Percentiles rank a stretch among this genome's conserved stretches.
These are phyloP conservation scores for Dendroctonus valens DNA, from an alignment of 1,140 invertebrate species.

Conservation along the genomic window DNA sequence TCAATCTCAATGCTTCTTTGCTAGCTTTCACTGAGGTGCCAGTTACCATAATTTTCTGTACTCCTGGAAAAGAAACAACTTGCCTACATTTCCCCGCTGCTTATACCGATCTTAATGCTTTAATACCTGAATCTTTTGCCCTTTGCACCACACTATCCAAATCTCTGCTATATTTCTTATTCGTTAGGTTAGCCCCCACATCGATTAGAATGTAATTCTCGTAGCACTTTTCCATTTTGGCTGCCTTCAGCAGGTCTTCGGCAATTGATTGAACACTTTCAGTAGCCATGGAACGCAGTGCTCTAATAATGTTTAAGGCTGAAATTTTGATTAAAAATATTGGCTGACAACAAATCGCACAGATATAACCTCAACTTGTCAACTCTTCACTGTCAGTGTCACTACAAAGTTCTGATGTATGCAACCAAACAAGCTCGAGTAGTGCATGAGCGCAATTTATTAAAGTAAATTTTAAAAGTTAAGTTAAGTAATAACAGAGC, in stretches of 20 bases:
- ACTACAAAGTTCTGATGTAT: background rate
- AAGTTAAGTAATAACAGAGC: too few relatives aligned
- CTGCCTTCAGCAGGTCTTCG: constrained; percentile 14
- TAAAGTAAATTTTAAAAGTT: too few relatives aligned
- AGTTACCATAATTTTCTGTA: constrained; percentile 93
- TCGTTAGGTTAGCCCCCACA: constrained; percentile 91
- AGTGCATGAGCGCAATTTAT: too few relatives aligned
- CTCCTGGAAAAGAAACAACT: constrained; percentile 58
- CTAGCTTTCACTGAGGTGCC: constrained; percentile 85
- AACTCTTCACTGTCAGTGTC: constrained; percentile 1
- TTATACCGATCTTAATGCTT: constrained; percentile 25
- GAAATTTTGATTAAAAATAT: constrained; percentile 8
- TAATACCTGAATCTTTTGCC: constrained; percentile 83
- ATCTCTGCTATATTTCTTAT: constrained; percentile 91
- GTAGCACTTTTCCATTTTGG: constrained; percentile 61
- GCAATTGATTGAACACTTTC: constrained; percentile 6
- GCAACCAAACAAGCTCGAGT: too few relatives aligned
- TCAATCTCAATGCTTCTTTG: constrained; percentile 85
- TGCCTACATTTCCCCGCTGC: too few relatives aligned
- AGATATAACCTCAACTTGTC: constrained; percentile 21
- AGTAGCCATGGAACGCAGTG: constrained; percentile 12
- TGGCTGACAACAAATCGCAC: background rate
- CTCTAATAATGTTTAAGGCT: background rate
- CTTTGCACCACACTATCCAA: constrained; percentile 88
- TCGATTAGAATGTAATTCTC: constrained; percentile 91